Evolutionary conservation across 2,113 vertebrate species (phyloP).

Genomic region (Eudyptes chrysolophus): DNA sequence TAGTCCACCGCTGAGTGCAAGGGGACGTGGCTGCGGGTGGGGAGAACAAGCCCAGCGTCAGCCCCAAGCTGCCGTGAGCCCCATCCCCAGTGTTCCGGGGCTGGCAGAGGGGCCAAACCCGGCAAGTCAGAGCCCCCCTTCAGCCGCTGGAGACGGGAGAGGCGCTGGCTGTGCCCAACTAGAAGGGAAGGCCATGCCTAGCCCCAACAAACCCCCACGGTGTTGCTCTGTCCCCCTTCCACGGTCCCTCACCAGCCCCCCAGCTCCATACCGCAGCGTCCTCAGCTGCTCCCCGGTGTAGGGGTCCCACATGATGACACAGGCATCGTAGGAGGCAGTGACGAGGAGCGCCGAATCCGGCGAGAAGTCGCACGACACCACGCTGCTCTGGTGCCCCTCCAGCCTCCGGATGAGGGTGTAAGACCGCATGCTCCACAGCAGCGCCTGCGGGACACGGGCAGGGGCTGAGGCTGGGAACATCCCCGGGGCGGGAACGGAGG

Average conservation of each 20-base stretch:
- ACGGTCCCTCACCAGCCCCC: accelerated
- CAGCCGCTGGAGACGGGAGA: neutral
- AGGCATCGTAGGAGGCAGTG: conserved; percentile 87
- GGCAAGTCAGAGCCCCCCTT: neutral
- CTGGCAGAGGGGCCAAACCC: neutral
- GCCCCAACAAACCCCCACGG: neutral
- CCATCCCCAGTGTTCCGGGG: neutral
- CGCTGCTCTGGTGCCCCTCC: conserved; percentile 84
- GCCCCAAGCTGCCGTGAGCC: neutral
- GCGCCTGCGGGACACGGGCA: conserved; percentile 71
- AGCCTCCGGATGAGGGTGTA: conserved; percentile 91
- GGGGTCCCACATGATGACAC: conserved; percentile 95
- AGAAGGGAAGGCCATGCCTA: neutral
- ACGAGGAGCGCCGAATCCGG: conserved; percentile 91
- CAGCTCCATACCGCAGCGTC: conserved; percentile 75
- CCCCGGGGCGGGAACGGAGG: accelerated
- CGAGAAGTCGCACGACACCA: conserved; percentile 94
- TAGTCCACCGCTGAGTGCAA: conserved; percentile 60
- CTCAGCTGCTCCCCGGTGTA: conserved; percentile 91
- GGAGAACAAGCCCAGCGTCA: neutral
- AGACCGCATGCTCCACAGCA: conserved; percentile 93
- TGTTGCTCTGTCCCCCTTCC: neutral
- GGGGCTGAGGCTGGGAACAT: neutral
- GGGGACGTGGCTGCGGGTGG: conserved; percentile 57
- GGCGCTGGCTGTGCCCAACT: neutral